A percentile compares a stretch with the other conserved stretches of the same genome.
Conservation (phyloP, 2,888 invertebrate species). For the Orthosia cruda region DNA sequence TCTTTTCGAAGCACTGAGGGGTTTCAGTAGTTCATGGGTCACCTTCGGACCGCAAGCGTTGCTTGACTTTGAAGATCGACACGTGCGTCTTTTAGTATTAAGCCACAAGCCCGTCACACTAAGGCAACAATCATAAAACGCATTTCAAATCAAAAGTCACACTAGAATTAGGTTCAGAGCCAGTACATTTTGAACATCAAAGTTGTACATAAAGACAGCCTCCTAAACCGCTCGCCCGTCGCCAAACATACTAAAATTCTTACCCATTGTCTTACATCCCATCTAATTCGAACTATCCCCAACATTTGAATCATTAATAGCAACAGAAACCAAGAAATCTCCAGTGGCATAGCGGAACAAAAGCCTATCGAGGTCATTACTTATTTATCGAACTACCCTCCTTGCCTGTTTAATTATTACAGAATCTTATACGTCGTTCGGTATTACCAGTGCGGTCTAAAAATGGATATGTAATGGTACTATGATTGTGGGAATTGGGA, state of each 20-base stretch:
- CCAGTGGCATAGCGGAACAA: slow-evolving; percentile 53
- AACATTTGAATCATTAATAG: slow-evolving; percentile 53
- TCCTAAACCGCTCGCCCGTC: too few species aligned
- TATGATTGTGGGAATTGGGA: slow-evolving; percentile 35
- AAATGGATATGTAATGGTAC: slow-evolving; percentile 51
- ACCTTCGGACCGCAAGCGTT: not conserved
- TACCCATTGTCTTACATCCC: slow-evolving; percentile 6
- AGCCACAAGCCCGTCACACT: too few species aligned
- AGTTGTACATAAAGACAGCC: too few species aligned
- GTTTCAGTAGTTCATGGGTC: not conserved
- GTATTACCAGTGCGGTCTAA: slow-evolving; percentile 47
- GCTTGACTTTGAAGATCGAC: not conserved
- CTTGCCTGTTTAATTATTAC: slow-evolving; percentile 60
- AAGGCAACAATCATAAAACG: not conserved
- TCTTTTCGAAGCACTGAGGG: not conserved
- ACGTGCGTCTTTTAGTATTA: not conserved
- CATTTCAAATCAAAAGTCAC: not conserved
- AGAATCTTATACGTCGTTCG: slow-evolving; percentile 5
- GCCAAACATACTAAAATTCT: not conserved
- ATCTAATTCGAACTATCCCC: slow-evolving; percentile 10
- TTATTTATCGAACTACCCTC: slow-evolving; percentile 57
- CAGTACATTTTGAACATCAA: too few species aligned
- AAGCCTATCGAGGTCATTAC: slow-evolving; percentile 51
- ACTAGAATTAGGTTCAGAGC: too few species aligned
- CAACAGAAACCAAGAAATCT: slow-evolving; percentile 43